Evolutionary conservation across 1,140 invertebrate genomes (phyloP).

Genomic region (Bombus confusus): DNA sequence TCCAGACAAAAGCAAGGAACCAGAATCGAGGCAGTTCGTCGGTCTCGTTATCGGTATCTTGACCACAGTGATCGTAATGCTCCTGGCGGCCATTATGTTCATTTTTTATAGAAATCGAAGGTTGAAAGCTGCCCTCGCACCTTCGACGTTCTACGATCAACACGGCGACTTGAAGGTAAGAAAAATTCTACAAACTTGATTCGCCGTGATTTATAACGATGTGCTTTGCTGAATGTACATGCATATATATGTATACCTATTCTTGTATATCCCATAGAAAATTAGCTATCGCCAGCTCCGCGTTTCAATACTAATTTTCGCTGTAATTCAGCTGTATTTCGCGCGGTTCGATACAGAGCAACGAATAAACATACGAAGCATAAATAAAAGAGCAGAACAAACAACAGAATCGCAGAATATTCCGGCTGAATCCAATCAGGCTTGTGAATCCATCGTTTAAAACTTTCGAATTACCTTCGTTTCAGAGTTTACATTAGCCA

Average conservation of each 20-base stretch:
- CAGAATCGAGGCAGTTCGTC: conserved; percentile 85
- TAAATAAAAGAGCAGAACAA: conserved; percentile 28
- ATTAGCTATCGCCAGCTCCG: background rate
- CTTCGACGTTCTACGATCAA: conserved; percentile 76
- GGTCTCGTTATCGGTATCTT: conserved; percentile 90
- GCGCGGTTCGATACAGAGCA: background rate
- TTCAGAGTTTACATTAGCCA: conserved; percentile 16
- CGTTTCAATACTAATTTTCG: background rate
- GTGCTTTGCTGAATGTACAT: too few relatives aligned
- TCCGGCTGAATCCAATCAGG: conserved; percentile 16
- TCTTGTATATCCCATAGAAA: background rate
- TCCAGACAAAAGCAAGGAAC: conserved; percentile 80
- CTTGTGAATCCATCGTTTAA: conserved; percentile 41
- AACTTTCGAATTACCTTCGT: conserved; percentile 46
- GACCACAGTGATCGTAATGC: conserved; percentile 88
- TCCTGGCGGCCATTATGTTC: conserved; percentile 87
- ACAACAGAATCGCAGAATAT: conserved; percentile 19
- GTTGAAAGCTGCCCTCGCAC: conserved; percentile 82
- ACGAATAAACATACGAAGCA: conserved; percentile 24
- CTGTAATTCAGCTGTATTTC: background rate
- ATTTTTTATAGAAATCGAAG: conserved; percentile 88
- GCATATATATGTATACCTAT: too few relatives aligned
- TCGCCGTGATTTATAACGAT: too few relatives aligned
- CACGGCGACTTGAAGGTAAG: conserved; percentile 76
- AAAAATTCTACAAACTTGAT: background rate